Evolutionary conservation across 92 coral and sea anemone genomes (phyloP), one percentile per base, ranked within the genome.

Genomic region (Siderastrea siderea): DNA sequence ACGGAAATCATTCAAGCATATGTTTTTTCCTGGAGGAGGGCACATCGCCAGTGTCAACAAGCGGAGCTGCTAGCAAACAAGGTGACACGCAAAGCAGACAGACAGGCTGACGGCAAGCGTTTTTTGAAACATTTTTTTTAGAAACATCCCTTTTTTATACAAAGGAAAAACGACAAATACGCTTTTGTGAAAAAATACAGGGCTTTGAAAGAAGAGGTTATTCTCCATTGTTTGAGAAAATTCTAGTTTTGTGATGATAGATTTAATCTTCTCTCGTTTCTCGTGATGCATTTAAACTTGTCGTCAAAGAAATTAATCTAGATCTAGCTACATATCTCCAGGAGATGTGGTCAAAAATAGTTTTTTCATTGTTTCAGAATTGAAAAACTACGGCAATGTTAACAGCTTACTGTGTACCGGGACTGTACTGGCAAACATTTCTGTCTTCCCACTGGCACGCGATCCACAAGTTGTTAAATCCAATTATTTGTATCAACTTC

Each of bases 21-120:
- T 79, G 60, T 79, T 47, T 79, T 79, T 79, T 79, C 57, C 84
- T 50, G 73, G 3, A 1, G 6, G 51, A 68, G 73, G 61, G 4
- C n/a, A 44, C 15, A 6, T 8, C 73, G 12, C 16, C 50, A 68
- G 38, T 26, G 38, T 26, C 38, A 26, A 26, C 38, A 26, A 26
- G 46, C 53, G 8, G 73, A 8, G 50, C 73, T 10, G 46, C 51
- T 2, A 68, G 46, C 7, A 68, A 38, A 68, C 46, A 5, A 8
- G 1, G 2, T 3, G 10, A 13, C 12, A 17, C 15, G 38, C 0
- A 26, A 26, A 26, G 38, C 38, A 26, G 38, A 26, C 38, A 26
- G 38, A 26, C 38, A 26, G 38, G 38, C 38, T 26, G 38, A 26
- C 38, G 38, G 38, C 38, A 26, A 26, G 38, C 38, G 38, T 26